phyloP scores from a whole-genome alignment of 2,113 vertebrate species.

The Ibidorhyncha struthersii region DNA sequence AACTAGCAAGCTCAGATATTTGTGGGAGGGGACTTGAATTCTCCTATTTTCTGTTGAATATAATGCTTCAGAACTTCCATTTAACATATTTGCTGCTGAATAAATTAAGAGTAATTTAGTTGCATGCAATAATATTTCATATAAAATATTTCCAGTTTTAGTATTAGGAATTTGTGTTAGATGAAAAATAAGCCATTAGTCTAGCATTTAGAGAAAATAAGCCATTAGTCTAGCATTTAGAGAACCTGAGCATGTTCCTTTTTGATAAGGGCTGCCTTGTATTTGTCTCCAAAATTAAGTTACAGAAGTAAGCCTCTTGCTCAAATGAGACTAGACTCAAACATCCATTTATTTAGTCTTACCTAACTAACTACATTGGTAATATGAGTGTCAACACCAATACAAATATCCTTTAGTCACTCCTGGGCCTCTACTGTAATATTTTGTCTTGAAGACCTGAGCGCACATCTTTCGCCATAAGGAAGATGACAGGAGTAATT shows the following conservation, averaged over 20 bases:
- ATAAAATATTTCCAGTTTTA: background rate
- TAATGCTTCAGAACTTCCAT: background rate
- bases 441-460: background rate
- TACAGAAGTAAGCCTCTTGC: background rate
- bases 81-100: background rate
- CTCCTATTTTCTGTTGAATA: background rate
- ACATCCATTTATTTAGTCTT: background rate
- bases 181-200: background rate
- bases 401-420: background rate
- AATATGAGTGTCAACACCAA: background rate
- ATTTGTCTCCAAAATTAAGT: background rate
- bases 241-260: background rate
- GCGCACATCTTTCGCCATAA: background rate
- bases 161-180: background rate
- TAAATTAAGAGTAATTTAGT: background rate
- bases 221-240: background rate
- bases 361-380: background rate
- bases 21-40: background rate
- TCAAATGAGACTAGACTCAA: background rate
- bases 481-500: background rate
- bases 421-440: background rate
- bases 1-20: background rate
- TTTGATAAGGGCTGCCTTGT: background rate
- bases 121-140: background rate
- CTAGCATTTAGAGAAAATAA: background rate